Base-by-base conservation (phyloP, 1,140 invertebrate species). In the Sycobia sp. region DNA sequence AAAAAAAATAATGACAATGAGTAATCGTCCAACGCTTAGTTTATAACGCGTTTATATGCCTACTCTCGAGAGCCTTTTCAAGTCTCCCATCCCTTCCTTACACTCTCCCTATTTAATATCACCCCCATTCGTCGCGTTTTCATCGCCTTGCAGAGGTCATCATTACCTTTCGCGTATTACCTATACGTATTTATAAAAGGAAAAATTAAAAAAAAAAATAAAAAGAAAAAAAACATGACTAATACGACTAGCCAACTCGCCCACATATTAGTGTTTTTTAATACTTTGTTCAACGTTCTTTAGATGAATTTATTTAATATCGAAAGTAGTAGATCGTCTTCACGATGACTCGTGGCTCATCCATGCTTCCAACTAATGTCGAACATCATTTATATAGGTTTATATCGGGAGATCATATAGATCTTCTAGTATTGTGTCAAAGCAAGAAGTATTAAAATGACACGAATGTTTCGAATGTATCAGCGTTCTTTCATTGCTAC, bases 1-100 rank as follows among this genome's bases (percentile, higher is more conserved):
- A n/a, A n/a, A n/a, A n/a, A n/a, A n/a, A n/a, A n/a, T n/a, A n/a
- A 63, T 51, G 54, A 63, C 38, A 65, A 65, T 65, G 55, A 65
- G 43, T 65, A 65, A 53, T 53, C 49, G 38, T 58, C 47, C 39
- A 65, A 46, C 34, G 29, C 41, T 65, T 54, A 44, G 38, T 65
- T 65, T 23, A 44, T 53, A 51, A 11, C 13, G 41, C 47, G 47
- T 65, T 65, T 65, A 46, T 58, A 50, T 50, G 44, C 41, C 38
- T 55, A 50, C n/a, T 51, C 16, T 22, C 29, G 13, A 38, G 23
- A 32, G 29, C 29, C 29, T 32, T 22, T 54, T 43, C 10, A 9
- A 9, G 32, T 2, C 58, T 27, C 18, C 11, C 20, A 41, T 10
- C 8, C 25, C 18, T 47, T 49, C 20, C 16, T 50, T 55, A 49